Evolutionary conservation across 2,797 vertebrate species (phyloP).

Genomic region (Acomys russatus): DNA sequence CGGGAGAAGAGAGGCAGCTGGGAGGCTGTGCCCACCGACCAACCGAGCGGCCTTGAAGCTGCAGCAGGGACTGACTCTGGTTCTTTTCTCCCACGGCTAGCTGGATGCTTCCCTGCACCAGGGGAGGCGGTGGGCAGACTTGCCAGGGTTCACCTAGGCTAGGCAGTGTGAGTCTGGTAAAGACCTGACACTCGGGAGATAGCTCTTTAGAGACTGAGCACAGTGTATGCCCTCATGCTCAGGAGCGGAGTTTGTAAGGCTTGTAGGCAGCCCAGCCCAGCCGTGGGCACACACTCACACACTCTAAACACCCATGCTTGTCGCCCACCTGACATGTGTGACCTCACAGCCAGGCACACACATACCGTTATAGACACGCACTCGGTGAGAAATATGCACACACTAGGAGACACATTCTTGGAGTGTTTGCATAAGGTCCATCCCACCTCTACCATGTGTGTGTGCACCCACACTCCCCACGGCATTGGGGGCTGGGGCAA

Average conservation of each 20-base stretch:
- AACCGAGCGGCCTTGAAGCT: neutral
- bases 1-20: neutral
- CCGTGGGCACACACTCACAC: rapidly evolving
- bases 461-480: rapidly evolving
- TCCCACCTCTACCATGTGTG: neutral
- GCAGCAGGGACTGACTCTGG: neutral
- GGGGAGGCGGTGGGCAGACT: neutral
- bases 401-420: neutral
- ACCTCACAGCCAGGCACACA: rapidly evolving
- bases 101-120: neutral
- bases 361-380: rapidly evolving
- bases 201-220: neutral
- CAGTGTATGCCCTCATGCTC: rapidly evolving
- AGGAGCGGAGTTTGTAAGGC: neutral
- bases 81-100: neutral
- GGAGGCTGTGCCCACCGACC: neutral
- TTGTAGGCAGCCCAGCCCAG: too few species aligned
- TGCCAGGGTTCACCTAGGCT: neutral
- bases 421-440: neutral
- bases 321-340: neutral
- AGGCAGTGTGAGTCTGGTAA: neutral
- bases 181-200: neutral
- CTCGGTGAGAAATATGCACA: neutral
- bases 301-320: rapidly evolving
- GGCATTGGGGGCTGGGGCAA: neutral